Evolutionary conservation across 2,888 invertebrate species (phyloP).

Genomic region (Diabrotica balteata): DNA sequence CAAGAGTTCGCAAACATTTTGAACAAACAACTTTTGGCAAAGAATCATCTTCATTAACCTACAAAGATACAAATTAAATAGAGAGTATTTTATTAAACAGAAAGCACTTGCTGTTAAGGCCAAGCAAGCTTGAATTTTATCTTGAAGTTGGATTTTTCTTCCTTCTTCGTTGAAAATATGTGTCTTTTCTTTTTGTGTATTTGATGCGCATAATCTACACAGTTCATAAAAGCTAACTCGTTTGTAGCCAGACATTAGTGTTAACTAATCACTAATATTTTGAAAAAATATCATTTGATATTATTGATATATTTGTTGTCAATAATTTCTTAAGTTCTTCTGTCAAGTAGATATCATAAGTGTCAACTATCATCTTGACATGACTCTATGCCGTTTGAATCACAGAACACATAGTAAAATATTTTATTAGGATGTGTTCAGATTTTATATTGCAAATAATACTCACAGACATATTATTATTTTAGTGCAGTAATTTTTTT

Average conservation of each 20-base stretch:
- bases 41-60: constrained; percentile 73
- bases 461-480: no score
- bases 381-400: no score
- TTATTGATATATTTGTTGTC: constrained; percentile 34
- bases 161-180: constrained; percentile 74
- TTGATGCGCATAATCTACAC: constrained; percentile 74
- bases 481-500: no score
- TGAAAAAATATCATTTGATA: constrained; percentile 27
- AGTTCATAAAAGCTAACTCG: constrained; percentile 76
- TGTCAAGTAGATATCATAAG: no score
- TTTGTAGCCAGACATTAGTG: constrained; percentile 70
- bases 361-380: no score
- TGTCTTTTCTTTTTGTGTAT: constrained; percentile 70
- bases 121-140: constrained; percentile 71
- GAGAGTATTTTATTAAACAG: neutral
- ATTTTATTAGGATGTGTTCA: no score
- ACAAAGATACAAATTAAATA: constrained; percentile 37
- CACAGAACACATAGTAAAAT: no score
- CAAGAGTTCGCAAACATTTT: constrained; percentile 69
- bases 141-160: constrained; percentile 68
- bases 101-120: constrained; percentile 65
- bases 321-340: neutral
- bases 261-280: constrained; percentile 14
- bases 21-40: constrained; percentile 74
- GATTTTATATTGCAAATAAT: no score